These are phyloP conservation scores for Rhinichthys osculus DNA, from an alignment of 2,797 vertebrate genomes.

Conservation along the genomic window DNA sequence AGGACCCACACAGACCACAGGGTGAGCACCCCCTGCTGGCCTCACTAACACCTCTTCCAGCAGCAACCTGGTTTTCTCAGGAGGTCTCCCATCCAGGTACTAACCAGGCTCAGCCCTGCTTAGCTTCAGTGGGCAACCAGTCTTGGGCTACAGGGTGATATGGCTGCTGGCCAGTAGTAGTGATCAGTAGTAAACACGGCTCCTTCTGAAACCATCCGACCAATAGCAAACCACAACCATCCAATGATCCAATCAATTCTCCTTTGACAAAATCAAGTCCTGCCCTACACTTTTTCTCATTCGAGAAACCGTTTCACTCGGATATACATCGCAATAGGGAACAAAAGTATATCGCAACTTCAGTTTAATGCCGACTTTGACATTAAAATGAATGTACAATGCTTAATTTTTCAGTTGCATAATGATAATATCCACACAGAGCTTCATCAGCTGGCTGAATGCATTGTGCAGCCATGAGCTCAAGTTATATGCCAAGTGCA, in stretches of 20 bases:
- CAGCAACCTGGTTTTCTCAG: no score
- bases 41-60: no score
- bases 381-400: background rate
- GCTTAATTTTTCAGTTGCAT: slow-evolving; percentile 34
- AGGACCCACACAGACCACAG: no score
- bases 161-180: no score
- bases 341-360: background rate
- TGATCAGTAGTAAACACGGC: no score
- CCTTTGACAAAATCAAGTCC: background rate
- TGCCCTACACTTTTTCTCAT: background rate
- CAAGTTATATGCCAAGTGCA: slow-evolving; percentile 66
- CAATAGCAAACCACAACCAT: background rate
- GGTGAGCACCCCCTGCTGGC: no score
- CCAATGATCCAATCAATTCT: background rate
- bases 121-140: no score
- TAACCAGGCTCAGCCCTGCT: no score
- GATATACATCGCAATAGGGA: background rate
- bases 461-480: slow-evolving; percentile 57
- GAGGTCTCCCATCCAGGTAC: no score
- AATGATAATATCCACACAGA: slow-evolving; percentile 42
- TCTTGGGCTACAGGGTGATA: no score
- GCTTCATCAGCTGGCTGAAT: slow-evolving; percentile 45
- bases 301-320: background rate
- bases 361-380: background rate
- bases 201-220: background rate